Evolutionary conservation across 2,113 vertebrate species (phyloP).

Genomic region (human): DNA sequence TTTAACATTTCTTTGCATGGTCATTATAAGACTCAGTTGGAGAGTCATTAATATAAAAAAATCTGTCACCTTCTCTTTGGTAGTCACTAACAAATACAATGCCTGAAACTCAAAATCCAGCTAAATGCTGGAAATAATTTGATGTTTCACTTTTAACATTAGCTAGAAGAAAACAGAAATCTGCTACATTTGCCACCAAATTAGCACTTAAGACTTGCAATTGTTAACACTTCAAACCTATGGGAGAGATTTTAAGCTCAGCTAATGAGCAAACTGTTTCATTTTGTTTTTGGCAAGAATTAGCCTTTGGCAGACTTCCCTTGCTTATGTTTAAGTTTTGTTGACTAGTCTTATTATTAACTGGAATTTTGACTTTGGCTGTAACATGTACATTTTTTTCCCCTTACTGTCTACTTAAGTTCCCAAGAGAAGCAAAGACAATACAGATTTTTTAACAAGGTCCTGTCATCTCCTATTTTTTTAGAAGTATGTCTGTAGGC

Average conservation of each 20-base stretch:
- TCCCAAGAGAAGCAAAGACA: conserved; percentile 36
- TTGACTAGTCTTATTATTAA: neutral
- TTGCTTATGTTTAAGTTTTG: conserved; percentile 12
- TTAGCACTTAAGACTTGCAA: conserved; percentile 1
- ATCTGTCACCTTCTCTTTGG: neutral
- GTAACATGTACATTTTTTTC: neutral
- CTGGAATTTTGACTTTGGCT: conserved; percentile 28
- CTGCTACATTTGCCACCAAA: conserved; percentile 21
- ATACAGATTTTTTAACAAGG: neutral
- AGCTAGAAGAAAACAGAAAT: conserved; percentile 51
- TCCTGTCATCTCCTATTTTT: neutral
- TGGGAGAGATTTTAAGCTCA: conserved; percentile 3
- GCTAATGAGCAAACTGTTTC: conserved; percentile 43
- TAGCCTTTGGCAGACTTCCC: conserved; percentile 48
- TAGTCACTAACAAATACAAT: neutral
- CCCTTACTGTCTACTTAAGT: neutral
- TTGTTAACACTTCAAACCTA: conserved; percentile 26
- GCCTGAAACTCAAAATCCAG: neutral
- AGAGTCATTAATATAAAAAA: neutral
- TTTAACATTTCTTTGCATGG: neutral
- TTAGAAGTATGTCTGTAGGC: neutral
- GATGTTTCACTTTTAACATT: conserved; percentile 57
- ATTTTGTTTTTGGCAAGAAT: conserved; percentile 25
- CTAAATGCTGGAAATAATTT: conserved; percentile 34
- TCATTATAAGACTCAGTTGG: neutral